Evolutionary conservation across 2,888 invertebrate genomes (phyloP), one percentile per base, ranked within the genome.

Genomic region (Parthenolecanium corni): DNA sequence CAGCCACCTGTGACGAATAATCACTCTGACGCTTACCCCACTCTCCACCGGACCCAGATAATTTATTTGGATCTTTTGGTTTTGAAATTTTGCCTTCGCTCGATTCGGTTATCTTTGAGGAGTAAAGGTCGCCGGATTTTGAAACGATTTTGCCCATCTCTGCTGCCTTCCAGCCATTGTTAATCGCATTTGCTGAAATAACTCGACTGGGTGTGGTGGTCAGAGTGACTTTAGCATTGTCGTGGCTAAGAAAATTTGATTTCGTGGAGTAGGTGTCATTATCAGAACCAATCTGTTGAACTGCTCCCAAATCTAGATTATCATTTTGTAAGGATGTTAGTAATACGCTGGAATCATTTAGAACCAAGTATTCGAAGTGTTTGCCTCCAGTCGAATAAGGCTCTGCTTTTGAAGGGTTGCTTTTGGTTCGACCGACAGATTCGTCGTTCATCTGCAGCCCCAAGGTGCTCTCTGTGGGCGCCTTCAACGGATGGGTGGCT

Each of bases 401-500:
- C 23, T 61, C 64, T n/a, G 58, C 31, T 53, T 52, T 63, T 31
- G 52, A 53, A 38, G 56, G 56, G 20, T 57, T 62, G 38, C 64
- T 66, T 24, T 56, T 64, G 12, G 54, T 58, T 2, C 58, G 47
- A 16, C 49, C 49, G 9, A 38, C 25, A 2, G 58, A 49, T 36
- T 58, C 58, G 20, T 58, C 58, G 38, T 38, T 49, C 49, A 58
- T 58, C 38, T 58, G 58, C 24, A 58, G 12, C 14, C 49, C 49
- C 12, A 49, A 21, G 5, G 65, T 66, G 36, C 62, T 62, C 20
- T 64, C 62, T 16, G 65, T 66, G 3, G 65, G 65, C 14, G 64
- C 65, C 23, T 66, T 66, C 14, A 66, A 31, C 54, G 65, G 65
- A 23, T 66, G 64, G 24, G 65, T 66, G 11, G 65, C 65, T 25